phyloP scores from a whole-genome alignment of 2,888 invertebrate species.

The Halocaridina rubra region DNA sequence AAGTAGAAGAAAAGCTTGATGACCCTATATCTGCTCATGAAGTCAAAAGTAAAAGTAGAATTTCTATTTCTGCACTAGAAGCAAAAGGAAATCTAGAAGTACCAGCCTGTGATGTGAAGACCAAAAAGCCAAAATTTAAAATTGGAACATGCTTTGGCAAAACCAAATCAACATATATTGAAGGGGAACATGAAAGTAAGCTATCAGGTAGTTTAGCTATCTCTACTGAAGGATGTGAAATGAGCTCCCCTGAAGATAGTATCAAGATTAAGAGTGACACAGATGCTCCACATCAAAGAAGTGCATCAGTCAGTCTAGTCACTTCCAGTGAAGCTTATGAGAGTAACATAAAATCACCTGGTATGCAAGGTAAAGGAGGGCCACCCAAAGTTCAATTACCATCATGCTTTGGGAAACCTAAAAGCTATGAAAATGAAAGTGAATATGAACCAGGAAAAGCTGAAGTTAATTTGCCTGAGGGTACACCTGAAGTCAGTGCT shows the following conservation, averaged over 20 bases:
- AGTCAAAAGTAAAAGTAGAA: background rate
- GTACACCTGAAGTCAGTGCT: background rate
- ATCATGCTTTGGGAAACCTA: background rate
- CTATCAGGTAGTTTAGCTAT: no score
- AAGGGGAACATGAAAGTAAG: background rate
- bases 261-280: no score
- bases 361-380: background rate
- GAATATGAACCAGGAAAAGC: constrained; percentile 1
- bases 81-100: background rate
- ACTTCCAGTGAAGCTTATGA: no score
- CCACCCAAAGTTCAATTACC: background rate
- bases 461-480: constrained; percentile 2
- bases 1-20: background rate
- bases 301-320: no score
- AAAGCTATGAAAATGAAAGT: background rate
- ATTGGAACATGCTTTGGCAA: constrained; percentile 39
- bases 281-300: no score
- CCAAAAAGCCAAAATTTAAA: constrained; percentile 25
- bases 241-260: no score
- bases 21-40: background rate
- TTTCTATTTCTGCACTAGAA: no score
- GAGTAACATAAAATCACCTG: no score
- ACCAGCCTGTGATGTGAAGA: constrained; percentile 15
- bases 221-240: no score
- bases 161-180: background rate